A percentile compares a stretch with the other conserved stretches of the same genome.
phyloP scores from a whole-genome alignment of 2,888 invertebrate species.

The Trissolcus brochymenae region DNA sequence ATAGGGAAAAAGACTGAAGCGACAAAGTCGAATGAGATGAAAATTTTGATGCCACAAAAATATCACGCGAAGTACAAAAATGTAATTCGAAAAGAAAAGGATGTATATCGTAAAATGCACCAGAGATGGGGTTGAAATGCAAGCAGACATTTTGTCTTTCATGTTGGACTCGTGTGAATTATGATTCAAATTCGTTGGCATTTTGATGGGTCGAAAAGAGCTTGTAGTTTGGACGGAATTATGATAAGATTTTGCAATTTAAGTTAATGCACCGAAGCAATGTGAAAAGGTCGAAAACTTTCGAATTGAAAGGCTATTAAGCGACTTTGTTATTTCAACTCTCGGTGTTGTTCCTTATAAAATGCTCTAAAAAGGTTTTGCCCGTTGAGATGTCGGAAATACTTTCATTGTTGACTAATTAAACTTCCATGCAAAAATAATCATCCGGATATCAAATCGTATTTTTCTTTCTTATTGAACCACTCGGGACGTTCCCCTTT shows the following conservation, averaged over 20 bases:
- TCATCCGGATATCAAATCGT: too few relatives aligned
- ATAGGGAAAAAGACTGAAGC: not conserved
- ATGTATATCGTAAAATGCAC: not conserved
- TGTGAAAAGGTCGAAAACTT: too few relatives aligned
- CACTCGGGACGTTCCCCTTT: too few relatives aligned
- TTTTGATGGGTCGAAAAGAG: not conserved
- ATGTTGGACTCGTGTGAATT: not conserved
- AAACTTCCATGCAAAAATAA: too few relatives aligned
- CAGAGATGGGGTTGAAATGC: not conserved
- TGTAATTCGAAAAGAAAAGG: not conserved
- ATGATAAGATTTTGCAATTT: not conserved
- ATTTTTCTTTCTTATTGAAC: too few relatives aligned
- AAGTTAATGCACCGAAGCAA: too few relatives aligned
- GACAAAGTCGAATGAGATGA: slow-evolving; percentile 15
- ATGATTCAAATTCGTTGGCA: not conserved
- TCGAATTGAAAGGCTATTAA: too few relatives aligned
- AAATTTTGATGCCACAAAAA: slow-evolving; percentile 11
- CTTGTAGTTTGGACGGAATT: not conserved
- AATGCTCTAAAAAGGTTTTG: too few relatives aligned
- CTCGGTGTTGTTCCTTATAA: too few relatives aligned
- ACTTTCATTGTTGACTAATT: too few relatives aligned
- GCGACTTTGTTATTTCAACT: too few relatives aligned
- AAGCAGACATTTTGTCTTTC: not conserved
- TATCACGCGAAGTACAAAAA: not conserved
- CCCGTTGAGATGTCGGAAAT: too few relatives aligned